Evolutionary conservation across 2,113 vertebrate genomes (phyloP), one percentile per base, ranked within the genome.

Genomic region (Nerophis ophidion): DNA sequence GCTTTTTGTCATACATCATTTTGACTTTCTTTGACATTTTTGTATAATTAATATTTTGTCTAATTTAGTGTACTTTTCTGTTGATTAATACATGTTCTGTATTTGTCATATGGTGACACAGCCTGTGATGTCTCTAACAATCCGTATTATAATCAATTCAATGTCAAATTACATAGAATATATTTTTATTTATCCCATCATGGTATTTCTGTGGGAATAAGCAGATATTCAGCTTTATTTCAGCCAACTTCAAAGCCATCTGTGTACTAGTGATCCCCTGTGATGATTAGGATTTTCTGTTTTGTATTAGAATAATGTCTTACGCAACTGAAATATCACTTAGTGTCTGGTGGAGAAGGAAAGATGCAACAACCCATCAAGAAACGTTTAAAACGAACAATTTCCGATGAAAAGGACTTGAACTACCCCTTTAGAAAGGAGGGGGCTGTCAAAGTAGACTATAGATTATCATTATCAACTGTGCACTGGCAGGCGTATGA

Each of bases 401-500:
- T 57, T 48, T 8, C 2, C 40, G 66, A 52, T 60, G 46, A 12
- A 8, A 46, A 47, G 17, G 19, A 8, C n/a, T 52, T 50, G 52
- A 66, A 65, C 57, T 14, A 57, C 45, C 48, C 52, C n/a, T 48
- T 57, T 6, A 5, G 34, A 15, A 17, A 8, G 8, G n/a, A 6
- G 36, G 10, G n/a, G 4, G 36, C 5, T 5, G 38, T n/a, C 9
- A 5, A 69, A 72, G 40, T 17, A 62, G 60, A 52, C 44, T 16
- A 57, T 44, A 19, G 36, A 56, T 56, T 17, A 17, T 48, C 45
- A 15, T 53, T 26, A 71, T 48, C 58, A 62, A 19, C 56, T 42
- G 52, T n/a, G 8, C 53, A 36, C 51, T 54, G 54, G 62, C 59
- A 57, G 67, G 42, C 67, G 62, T 52, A 12, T 65, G 63, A 72